These are phyloP conservation scores for Hippocampus zosterae DNA, from an alignment of 2,113 vertebrate genomes.

Conservation along the genomic window DNA sequence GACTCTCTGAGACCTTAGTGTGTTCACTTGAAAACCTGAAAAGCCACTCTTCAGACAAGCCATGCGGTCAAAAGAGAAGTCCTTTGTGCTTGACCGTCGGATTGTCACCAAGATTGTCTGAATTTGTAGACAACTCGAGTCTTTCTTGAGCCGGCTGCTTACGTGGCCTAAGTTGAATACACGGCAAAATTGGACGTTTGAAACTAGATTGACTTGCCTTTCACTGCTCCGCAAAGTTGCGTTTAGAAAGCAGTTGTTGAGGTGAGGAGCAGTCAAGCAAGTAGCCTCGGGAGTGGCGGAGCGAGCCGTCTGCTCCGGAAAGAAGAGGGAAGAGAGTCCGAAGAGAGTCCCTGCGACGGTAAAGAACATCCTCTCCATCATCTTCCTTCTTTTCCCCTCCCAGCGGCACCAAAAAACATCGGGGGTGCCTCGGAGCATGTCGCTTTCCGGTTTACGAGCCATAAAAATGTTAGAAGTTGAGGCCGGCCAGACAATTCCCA, in stretches of 20 bases:
- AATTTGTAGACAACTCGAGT: neutral
- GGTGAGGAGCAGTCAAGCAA: neutral
- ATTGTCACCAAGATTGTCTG: neutral
- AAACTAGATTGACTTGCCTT: neutral
- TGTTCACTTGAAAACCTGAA: neutral
- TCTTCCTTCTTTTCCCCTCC: constrained; percentile 3
- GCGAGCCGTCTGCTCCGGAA: neutral
- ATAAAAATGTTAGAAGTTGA: constrained; percentile 6
- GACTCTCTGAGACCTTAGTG: neutral
- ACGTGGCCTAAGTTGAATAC: neutral
- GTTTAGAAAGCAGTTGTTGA: neutral
- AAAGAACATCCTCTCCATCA: constrained; percentile 5
- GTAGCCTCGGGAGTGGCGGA: neutral
- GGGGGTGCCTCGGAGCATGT: constrained; percentile 2
- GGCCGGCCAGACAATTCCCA: neutral
- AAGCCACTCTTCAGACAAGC: neutral
- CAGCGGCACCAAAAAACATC: neutral
- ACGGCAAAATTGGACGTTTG: too few relatives aligned
- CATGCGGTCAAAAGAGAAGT: neutral
- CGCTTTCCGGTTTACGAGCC: neutral
- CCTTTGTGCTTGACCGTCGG: neutral
- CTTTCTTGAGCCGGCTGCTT: neutral
- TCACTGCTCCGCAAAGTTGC: neutral
- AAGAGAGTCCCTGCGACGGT: neutral
- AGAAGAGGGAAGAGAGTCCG: neutral